These are phyloP conservation scores for Mormoops blainvillei DNA, from an alignment of 2,113 vertebrate species.

Conservation along the genomic window DNA sequence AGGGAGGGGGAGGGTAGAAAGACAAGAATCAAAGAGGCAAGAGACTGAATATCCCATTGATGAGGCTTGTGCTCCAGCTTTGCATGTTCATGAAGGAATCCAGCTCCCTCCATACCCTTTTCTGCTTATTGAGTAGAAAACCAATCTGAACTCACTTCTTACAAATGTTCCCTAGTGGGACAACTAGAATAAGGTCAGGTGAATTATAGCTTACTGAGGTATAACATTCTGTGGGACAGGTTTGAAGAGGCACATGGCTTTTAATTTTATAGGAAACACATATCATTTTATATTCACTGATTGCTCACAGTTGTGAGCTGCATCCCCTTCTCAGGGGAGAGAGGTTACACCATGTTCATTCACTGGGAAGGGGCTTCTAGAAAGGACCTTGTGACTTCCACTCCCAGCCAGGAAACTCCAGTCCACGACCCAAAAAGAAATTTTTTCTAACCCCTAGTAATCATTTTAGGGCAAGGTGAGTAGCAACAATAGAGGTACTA, in stretches of 20 bases:
- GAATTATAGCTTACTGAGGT: not conserved
- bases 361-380: not conserved
- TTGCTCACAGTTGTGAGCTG: not conserved
- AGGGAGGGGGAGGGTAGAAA: not conserved
- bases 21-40: not conserved
- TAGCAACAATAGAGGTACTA: not conserved
- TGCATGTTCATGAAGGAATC: not conserved
- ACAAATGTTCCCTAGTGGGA: not conserved
- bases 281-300: not conserved
- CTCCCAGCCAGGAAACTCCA: not conserved
- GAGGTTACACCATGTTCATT: not conserved
- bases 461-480: not conserved
- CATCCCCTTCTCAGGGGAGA: not conserved
- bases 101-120: not conserved
- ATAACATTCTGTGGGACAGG: not conserved
- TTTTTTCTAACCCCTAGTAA: not conserved
- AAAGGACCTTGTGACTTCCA: not conserved
- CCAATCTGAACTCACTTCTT: not conserved
- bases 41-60: rapidly evolving
- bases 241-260: not conserved
- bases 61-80: not conserved
- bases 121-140: not conserved
- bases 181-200: not conserved
- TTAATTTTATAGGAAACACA: not conserved
- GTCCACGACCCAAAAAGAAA: not conserved